phyloP scores from a whole-genome alignment of 2,888 invertebrate genomes.

The Eristalinus aeneus region DNA sequence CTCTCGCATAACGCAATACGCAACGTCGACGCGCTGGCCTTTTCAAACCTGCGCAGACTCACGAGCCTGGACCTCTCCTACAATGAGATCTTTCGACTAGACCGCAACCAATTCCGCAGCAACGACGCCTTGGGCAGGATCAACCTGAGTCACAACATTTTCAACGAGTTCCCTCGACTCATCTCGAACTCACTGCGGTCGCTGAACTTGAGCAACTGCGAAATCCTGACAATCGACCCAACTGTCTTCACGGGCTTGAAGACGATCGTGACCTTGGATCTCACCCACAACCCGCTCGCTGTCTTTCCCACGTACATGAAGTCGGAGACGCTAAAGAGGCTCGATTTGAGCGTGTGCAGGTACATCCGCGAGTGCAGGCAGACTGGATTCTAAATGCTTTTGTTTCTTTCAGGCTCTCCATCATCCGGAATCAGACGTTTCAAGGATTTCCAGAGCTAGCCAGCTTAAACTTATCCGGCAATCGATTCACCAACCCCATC shows the following conservation, averaged over 20 bases:
- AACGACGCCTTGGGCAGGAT: conserved; percentile 84
- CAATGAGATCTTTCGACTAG: conserved; percentile 85
- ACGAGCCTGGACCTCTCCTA: conserved; percentile 86
- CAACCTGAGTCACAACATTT: conserved; percentile 85
- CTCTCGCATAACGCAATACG: conserved; percentile 86
- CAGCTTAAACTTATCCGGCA: conserved; percentile 85
- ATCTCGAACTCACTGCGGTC: conserved; percentile 83
- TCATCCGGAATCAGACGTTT: conserved; percentile 85
- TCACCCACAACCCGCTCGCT: conserved; percentile 86
- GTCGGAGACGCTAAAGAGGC: conserved; percentile 83
- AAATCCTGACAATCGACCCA: conserved; percentile 83
- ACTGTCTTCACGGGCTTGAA: conserved; percentile 83
- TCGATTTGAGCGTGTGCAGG: conserved; percentile 82
- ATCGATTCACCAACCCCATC: conserved; percentile 86
- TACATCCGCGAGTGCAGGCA: conserved; percentile 59
- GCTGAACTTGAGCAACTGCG: conserved; percentile 85
- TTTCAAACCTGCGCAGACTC: conserved; percentile 83
- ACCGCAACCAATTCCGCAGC: conserved; percentile 83
- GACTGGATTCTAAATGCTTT: background rate
- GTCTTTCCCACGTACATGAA: conserved; percentile 84
- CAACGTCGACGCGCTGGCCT: conserved; percentile 83
- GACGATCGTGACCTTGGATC: conserved; percentile 83
- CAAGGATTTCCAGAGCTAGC: conserved; percentile 83
- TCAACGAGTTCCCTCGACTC: conserved; percentile 83
- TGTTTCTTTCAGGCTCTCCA: conserved; percentile 83